Percentiles rank a stretch among this genome's conserved stretches.
Conservation (phyloP, 1,140 invertebrate genomes). For the Sinonovacula constricta region DNA sequence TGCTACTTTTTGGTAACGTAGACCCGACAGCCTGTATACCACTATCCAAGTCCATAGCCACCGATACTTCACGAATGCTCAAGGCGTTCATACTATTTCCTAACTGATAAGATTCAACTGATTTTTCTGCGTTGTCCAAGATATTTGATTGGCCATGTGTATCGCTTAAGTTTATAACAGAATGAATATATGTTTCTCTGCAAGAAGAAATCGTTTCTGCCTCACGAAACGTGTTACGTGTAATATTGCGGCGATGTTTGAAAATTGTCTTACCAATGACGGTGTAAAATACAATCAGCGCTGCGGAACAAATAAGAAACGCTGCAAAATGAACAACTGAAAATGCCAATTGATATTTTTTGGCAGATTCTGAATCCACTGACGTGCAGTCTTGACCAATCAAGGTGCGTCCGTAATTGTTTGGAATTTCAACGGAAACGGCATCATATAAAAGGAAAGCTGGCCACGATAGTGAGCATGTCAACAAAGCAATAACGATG, state of each 20-base stretch:
- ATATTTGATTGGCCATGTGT: background rate
- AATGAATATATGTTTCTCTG: background rate
- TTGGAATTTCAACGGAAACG: background rate
- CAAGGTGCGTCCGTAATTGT: background rate
- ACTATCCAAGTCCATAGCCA: too few species aligned
- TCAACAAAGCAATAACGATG: background rate
- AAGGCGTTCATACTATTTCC: too few species aligned
- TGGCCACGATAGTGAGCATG: background rate
- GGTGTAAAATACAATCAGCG: background rate
- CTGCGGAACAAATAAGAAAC: background rate
- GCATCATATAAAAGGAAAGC: background rate
- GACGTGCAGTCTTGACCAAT: background rate
- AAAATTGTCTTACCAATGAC: background rate
- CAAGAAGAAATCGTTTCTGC: background rate
- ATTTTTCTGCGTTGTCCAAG: background rate
- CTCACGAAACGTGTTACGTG: background rate
- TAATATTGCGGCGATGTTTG: background rate
- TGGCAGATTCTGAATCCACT: background rate
- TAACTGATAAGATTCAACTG: too few species aligned
- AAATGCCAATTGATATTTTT: background rate
- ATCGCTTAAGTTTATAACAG: background rate
- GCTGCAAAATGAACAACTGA: background rate
- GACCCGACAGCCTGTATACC: too few species aligned
- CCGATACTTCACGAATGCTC: too few species aligned
- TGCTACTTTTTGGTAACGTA: background rate